Base-by-base conservation (phyloP, 2,888 invertebrate species). In the Axea sp. region DNA sequence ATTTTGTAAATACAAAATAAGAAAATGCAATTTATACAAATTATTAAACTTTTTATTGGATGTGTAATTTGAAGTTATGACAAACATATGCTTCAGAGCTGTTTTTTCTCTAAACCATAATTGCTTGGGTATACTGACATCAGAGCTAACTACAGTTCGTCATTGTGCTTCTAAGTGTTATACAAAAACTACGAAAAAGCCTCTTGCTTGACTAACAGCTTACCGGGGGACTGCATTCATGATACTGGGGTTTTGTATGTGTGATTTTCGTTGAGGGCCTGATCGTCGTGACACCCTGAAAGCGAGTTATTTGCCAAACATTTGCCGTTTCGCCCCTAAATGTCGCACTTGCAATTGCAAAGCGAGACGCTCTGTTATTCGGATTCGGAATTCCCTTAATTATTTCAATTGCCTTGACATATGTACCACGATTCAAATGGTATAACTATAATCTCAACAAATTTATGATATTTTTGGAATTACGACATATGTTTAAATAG, bases 291-390 rank as follows among this genome's bases (percentile, higher is more conserved):
- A 75, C 76, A 74, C 33, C 69, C 75, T 76, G 73, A 75, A 76
- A 82, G 79, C 79, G 78, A 81, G 77, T 79, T 83, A 82, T 83
- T 83, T 83, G 83, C 77, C 79, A 82, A 83, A 83, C 83, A 83
- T 82, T 82, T 79, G 53, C 76, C 78, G 47, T 57, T 62, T 64
- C 71, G 49, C 62, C 71, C 73, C 43, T 59, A 65, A 73, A 45
- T 33, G 43, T 24, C 39, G 45, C 51, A 57, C 51, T 72, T 53
- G 60, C 53, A 11, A 2, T 5, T 37, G 35, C 24, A 1, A 33
- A 47, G 47, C 6, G 57, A 57, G 45, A 35, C 30, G 26, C 47
- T 22, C 11, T 37, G 2, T 3, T 24, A 33, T 7, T 15, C 24
- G 26, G 15, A 39, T 31, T 31, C 35, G 35, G 51, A 6, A 59